phyloP scores from a whole-genome alignment of 2,113 vertebrate species.

The Datnioides undecimradiatus region DNA sequence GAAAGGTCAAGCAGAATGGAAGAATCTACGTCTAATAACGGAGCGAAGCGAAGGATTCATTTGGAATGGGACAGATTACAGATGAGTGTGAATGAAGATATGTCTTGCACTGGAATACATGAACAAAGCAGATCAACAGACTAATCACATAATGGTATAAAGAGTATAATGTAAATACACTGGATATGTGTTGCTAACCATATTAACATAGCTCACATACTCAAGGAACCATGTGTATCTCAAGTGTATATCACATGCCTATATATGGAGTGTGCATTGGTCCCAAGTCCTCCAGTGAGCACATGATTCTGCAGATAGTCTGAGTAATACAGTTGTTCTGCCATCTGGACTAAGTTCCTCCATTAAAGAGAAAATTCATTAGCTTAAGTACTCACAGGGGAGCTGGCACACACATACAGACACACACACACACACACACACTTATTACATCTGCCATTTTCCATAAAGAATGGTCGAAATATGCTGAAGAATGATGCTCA shows the following conservation, averaged over 20 bases:
- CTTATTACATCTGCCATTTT: constrained; percentile 27
- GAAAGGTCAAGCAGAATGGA: constrained; percentile 14
- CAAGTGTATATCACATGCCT: background rate
- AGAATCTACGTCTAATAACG: background rate
- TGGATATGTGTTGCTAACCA: background rate
- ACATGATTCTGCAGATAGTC: constrained; percentile 43
- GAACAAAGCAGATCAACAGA: background rate
- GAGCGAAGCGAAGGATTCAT: background rate
- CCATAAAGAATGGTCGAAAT: constrained; percentile 53
- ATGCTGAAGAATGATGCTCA: constrained; percentile 42
- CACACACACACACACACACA: constrained; percentile 22
- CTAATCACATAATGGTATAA: background rate
- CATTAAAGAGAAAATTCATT: constrained; percentile 75
- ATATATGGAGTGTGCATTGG: background rate
- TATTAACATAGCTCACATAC: background rate
- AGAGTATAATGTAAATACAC: background rate
- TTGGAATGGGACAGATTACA: background rate
- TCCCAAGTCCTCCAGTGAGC: constrained; percentile 15
- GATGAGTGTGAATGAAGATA: background rate
- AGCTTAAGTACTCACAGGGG: constrained; percentile 69
- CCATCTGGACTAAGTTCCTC: constrained; percentile 58
- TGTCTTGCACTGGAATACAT: background rate
- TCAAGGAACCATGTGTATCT: background rate
- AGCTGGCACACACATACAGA: constrained; percentile 46
- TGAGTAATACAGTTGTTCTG: constrained; percentile 40